Conservation (phyloP, 2,797 vertebrate genomes). For the Tangara arthus region DNA sequence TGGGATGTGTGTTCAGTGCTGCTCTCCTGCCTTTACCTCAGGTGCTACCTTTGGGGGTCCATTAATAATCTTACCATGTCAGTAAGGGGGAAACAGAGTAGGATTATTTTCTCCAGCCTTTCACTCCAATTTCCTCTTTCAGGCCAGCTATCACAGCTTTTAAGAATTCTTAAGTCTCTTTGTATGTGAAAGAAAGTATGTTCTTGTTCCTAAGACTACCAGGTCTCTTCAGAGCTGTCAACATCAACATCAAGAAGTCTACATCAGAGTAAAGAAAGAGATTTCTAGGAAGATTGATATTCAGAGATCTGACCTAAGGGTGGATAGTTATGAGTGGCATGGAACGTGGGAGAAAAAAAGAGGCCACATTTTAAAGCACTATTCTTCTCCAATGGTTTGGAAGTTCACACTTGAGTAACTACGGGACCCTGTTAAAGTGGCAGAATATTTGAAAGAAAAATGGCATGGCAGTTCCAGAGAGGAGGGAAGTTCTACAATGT, state of each 20-base stretch:
- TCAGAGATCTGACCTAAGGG: background rate
- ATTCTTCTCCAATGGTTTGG: background rate
- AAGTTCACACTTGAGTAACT: background rate
- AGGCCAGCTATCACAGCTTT: background rate
- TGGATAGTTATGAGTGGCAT: no score
- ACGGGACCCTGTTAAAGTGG: background rate
- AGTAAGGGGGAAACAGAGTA: background rate
- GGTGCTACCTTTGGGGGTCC: background rate
- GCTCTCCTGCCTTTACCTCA: background rate
- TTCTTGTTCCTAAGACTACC: background rate
- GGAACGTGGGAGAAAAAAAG: background rate
- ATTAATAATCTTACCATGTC: background rate
- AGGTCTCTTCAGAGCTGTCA: background rate
- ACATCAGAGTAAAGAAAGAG: background rate
- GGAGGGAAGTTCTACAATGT: background rate
- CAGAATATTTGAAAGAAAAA: background rate
- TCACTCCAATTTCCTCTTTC: background rate
- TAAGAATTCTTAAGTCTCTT: background rate
- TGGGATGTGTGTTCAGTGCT: background rate
- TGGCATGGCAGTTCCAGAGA: background rate
- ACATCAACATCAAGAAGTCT: background rate
- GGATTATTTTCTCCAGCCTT: background rate
- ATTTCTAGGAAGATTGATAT: background rate
- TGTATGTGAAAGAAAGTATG: background rate
- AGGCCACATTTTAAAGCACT: background rate